Percentiles rank a stretch among this genome's conserved stretches.
These are phyloP conservation scores for Danio kyathit DNA, from an alignment of 2,797 vertebrate species.

Conservation along the genomic window DNA sequence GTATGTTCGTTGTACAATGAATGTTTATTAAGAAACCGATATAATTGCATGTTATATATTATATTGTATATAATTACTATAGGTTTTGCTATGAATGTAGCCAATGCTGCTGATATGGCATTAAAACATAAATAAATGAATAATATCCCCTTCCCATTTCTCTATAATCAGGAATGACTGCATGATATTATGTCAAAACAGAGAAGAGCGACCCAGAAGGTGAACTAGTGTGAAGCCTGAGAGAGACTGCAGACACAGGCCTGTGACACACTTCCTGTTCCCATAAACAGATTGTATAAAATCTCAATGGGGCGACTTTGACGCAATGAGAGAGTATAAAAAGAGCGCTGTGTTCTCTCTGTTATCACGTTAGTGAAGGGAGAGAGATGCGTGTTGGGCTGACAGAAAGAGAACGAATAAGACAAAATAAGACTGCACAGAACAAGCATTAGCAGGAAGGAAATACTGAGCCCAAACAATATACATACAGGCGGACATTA, in stretches of 20 bases:
- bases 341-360: slow-evolving; percentile 53
- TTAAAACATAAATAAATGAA: too few relatives aligned
- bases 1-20: too few relatives aligned
- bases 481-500: slow-evolving; percentile 57
- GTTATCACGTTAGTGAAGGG: slow-evolving; percentile 22
- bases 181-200: not conserved
- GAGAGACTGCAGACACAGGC: slow-evolving; percentile 48
- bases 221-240: slow-evolving; percentile 18
- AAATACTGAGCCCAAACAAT: slow-evolving; percentile 66
- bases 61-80: too few relatives aligned
- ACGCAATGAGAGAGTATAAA: slow-evolving; percentile 53
- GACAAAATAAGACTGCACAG: slow-evolving; percentile 64
- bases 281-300: slow-evolving; percentile 56
- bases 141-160: not conserved
- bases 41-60: too few relatives aligned
- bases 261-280: slow-evolving; percentile 63
- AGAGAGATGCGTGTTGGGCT: slow-evolving; percentile 28
- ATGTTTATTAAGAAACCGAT: too few relatives aligned
- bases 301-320: slow-evolving; percentile 49
- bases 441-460: slow-evolving; percentile 72
- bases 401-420: slow-evolving; percentile 45
- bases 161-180: not conserved
- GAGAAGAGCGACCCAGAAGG: not conserved
- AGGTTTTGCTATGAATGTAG: too few relatives aligned
- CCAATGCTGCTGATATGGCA: too few relatives aligned